Evolutionary conservation across 2,888 invertebrate genomes (phyloP).

Genomic region (Seira ritae): DNA sequence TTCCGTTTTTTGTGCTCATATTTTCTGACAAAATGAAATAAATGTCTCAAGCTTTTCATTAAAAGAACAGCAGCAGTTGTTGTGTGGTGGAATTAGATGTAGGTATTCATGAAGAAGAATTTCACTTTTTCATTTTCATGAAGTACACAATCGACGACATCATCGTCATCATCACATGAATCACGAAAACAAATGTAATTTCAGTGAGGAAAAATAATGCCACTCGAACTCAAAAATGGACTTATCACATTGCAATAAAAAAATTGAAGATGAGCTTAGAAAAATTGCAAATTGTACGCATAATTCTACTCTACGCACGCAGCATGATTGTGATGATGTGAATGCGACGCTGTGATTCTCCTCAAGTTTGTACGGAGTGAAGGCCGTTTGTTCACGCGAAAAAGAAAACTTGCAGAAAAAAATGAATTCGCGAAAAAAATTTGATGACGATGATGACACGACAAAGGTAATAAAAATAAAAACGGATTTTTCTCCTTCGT

Average conservation of each 20-base stretch:
- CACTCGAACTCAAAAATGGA: not conserved
- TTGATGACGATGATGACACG: not conserved
- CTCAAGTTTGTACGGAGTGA: no score
- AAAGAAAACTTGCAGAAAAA: not conserved
- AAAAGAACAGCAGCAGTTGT: not conserved
- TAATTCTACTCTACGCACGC: not conserved
- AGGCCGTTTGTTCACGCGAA: no score
- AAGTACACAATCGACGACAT: not conserved
- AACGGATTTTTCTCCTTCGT: not conserved
- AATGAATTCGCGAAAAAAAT: not conserved
- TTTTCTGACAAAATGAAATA: not conserved
- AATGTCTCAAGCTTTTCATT: not conserved
- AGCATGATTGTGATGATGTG: not conserved
- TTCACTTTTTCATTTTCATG: not conserved
- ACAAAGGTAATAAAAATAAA: not conserved
- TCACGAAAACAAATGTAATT: not conserved
- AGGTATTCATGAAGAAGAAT: not conserved
- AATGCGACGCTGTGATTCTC: no score
- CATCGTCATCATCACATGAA: not conserved
- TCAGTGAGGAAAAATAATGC: not conserved
- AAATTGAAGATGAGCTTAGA: not conserved
- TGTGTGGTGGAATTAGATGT: not conserved
- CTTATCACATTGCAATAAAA: not conserved
- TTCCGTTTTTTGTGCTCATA: not conserved
- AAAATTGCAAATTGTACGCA: not conserved